These are phyloP conservation scores for Planiliza haematocheilus DNA, from an alignment of 2,113 vertebrate genomes.

Conservation along the genomic window DNA sequence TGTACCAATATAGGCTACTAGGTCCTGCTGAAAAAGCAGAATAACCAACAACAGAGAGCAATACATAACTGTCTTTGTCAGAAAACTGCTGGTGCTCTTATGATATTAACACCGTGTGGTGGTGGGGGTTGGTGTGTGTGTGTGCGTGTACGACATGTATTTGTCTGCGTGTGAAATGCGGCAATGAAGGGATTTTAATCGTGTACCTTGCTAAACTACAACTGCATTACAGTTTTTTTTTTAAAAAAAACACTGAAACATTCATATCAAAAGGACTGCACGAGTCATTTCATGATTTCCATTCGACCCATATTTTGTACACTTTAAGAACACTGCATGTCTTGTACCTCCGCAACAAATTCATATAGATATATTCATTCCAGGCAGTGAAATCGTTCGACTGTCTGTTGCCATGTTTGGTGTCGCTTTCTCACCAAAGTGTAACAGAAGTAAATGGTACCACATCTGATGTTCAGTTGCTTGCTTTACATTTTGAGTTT, in stretches of 20 bases:
- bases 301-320: constrained; percentile 75
- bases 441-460: constrained; percentile 74
- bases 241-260: constrained; percentile 72
- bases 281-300: constrained; percentile 63
- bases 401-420: constrained; percentile 53
- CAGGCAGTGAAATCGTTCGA: constrained; percentile 57
- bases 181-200: constrained; percentile 69
- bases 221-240: constrained; percentile 71
- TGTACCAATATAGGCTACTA: constrained; percentile 81
- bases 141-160: neutral
- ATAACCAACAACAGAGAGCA: constrained; percentile 70
- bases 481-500: constrained; percentile 43
- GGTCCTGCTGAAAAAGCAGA: constrained; percentile 76
- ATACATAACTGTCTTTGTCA: constrained; percentile 62
- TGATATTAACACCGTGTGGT: constrained; percentile 71
- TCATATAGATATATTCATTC: constrained; percentile 65
- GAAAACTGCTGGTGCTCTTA: constrained; percentile 78
- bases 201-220: constrained; percentile 84
- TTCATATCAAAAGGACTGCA: constrained; percentile 77
- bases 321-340: constrained; percentile 73
- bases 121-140: constrained; percentile 14
- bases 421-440: constrained; percentile 59
- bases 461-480: constrained; percentile 65
- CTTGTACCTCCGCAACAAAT: constrained; percentile 76
- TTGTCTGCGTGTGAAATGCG: constrained; percentile 28